Base-by-base conservation (phyloP, 2,797 vertebrate species). In the Urophycis tenuis region DNA sequence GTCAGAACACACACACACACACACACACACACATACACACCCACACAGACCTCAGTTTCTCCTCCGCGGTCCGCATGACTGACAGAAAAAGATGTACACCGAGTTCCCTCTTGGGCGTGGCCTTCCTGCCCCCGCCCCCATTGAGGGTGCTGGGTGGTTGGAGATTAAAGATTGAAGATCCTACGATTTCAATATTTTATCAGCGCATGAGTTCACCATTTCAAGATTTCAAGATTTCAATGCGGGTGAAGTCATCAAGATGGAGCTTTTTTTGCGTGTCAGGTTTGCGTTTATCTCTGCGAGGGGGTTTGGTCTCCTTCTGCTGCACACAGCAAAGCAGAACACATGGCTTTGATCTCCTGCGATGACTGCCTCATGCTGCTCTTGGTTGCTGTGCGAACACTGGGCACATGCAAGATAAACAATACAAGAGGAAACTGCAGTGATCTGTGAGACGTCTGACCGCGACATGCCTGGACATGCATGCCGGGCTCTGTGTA, bases 391-490 rank as follows among this genome's bases (percentile, higher is more conserved):
- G 76, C 67, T 32, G 81, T 73, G 81, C 69, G 34, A 81, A 78
- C 70, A 17, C 39, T 33, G 32, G 22, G 41, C 5, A 45, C 36
- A 75, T n/a, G n/a, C 3, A 34, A 34, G 33, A 34, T 34, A 79
- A 60, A 77, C 39, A 71, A 70, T n/a, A 78, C 81, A 74, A 5
- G 19, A 81, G 77, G 41, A 17, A 39, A 39, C 36, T 45, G 74
- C 64, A 41, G 31, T 32, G 71, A 72, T 77, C 71, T 32, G 14
- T 77, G 83, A 7, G 75, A 79, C 74, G 84, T 79, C 81, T 74
- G 77, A 72, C 32, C 76, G 41, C 34, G 36, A 86, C 87, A 84
- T 85, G 88, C 67, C 81, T 49, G 25, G 80, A 81, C 85, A 82
- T 83, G 85, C 85, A 82, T 83, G 85, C 77, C 19, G 49, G 25